Evolutionary conservation across 2,888 invertebrate species (phyloP), one percentile per base, ranked within the genome.

Genomic region (Mesopsocus fuscifrons): DNA sequence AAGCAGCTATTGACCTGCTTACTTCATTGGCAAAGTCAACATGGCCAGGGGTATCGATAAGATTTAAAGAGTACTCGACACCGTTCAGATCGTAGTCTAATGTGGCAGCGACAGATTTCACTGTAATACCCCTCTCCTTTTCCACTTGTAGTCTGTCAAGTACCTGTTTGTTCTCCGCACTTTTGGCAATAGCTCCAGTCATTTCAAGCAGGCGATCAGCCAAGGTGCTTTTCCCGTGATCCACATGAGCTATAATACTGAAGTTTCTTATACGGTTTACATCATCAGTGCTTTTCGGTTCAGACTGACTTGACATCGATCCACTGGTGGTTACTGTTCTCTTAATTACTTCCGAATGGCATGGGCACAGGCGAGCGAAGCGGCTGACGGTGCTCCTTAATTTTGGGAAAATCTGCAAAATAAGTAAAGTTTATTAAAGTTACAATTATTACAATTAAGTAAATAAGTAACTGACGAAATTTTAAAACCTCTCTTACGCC

Each of bases 41-140:
- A 70, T 97, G 97, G 2, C 97, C 94, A 3, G 97, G 97, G 15
- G 97, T 97, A 59, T 98, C 97, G 52, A 98, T 94, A 18, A 97
- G 70, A 62, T 97, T 97, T 2, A 98, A 66, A 22, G 94, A 66
- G 63, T 88, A 94, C 17, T 70, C 61, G 53, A 75, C 64, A 43
- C 71, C 72, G 23, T 67, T 55, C 21, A 34, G 13, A 18, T 66
- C 67, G 57, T 88, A 83, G 48, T 83, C 69, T 48, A 98, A 66
- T 1, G 92, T 87, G 3, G 83, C 94, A 23, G 91, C 88, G 55
- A 97, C 95, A 8, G 97, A 97, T 64, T 98, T 98, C 0, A 98
- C 95, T 4, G 97, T 98, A 23, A 98, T 98, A 1, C 97, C 97
- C 54, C 97, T 72, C 63, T 97, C 94, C 54, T 80, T 71, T 64